Evolutionary conservation across 2,888 invertebrate genomes (phyloP).

Genomic region (Herminia tarsipennalis): DNA sequence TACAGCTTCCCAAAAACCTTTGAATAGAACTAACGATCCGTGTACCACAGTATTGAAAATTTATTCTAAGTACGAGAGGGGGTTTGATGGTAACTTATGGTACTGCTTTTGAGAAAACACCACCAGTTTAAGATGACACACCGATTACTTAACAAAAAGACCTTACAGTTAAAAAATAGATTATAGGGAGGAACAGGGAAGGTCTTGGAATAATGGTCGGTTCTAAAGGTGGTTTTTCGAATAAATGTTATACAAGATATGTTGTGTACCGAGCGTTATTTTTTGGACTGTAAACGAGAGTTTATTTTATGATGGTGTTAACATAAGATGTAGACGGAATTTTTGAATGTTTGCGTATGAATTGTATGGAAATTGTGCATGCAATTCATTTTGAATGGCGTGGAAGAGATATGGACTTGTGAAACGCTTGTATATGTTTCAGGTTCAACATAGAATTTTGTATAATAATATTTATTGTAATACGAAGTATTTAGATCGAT

Average conservation of each 20-base stretch:
- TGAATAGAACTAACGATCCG: slow-evolving; percentile 78
- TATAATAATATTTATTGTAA: no score
- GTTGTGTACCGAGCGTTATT: slow-evolving; percentile 68
- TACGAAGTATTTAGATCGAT: no score
- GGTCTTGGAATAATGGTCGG: slow-evolving; percentile 46
- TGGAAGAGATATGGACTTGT: slow-evolving; percentile 18
- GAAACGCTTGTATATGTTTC: slow-evolving; percentile 8
- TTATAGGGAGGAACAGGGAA: slow-evolving; percentile 17
- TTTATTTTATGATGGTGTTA: slow-evolving; percentile 75
- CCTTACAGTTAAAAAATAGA: background rate
- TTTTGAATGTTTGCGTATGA: slow-evolving; percentile 43
- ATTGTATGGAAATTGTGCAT: slow-evolving; percentile 41
- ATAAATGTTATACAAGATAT: slow-evolving; percentile 69
- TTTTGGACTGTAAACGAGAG: slow-evolving; percentile 73
- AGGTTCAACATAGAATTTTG: no score
- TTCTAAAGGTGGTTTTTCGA: slow-evolving; percentile 55
- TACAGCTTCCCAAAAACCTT: slow-evolving; percentile 54
- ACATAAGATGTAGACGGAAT: slow-evolving; percentile 66
- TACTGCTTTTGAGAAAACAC: slow-evolving; percentile 58
- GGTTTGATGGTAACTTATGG: slow-evolving; percentile 78
- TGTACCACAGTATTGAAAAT: slow-evolving; percentile 79
- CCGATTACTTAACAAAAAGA: slow-evolving; percentile 11
- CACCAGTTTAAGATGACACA: slow-evolving; percentile 54
- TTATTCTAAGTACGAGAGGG: slow-evolving; percentile 80
- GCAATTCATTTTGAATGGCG: slow-evolving; percentile 35